Conservation (phyloP, 2,888 invertebrate species). For the Xylota segnis region DNA sequence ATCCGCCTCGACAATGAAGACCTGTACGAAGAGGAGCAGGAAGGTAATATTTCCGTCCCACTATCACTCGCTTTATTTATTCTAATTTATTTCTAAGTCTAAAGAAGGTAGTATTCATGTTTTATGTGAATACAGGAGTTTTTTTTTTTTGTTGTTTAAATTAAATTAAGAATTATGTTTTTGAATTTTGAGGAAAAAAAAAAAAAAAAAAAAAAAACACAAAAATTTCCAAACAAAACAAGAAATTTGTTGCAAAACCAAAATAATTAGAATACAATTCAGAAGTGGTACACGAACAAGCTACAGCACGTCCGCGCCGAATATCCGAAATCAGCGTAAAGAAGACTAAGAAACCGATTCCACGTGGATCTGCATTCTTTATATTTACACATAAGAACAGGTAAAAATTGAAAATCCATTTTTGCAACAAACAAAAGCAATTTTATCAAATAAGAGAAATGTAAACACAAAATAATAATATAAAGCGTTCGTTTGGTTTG, state of each 20-base stretch:
- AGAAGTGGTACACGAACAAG: conserved; percentile 84
- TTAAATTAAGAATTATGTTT: conserved; percentile 10
- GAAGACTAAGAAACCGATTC: conserved; percentile 95
- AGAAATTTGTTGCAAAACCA: conserved; percentile 58
- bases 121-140: background rate
- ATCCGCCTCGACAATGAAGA: conserved; percentile 89
- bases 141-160: background rate
- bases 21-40: conserved; percentile 85
- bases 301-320: conserved; percentile 91
- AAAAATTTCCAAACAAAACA: conserved; percentile 31
- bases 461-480: conserved; percentile 21
- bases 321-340: conserved; percentile 94
- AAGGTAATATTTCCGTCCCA: conserved; percentile 84
- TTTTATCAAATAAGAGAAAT: background rate
- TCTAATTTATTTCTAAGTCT: conserved; percentile 29
- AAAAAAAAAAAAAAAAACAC: conserved; percentile 45
- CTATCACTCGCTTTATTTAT: conserved; percentile 5
- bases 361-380: conserved; percentile 96
- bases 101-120: conserved; percentile 10
- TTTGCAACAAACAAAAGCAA: conserved; percentile 73
- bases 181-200: background rate
- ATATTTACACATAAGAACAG: conserved; percentile 96
- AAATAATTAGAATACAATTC: conserved; percentile 82
- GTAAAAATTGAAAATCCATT: conserved; percentile 86
- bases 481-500: conserved; percentile 70